Evolutionary conservation across 37 sponge, comb jelly and placozoan genomes (phyloP).

Genomic region (Hexactinellida sp.): DNA sequence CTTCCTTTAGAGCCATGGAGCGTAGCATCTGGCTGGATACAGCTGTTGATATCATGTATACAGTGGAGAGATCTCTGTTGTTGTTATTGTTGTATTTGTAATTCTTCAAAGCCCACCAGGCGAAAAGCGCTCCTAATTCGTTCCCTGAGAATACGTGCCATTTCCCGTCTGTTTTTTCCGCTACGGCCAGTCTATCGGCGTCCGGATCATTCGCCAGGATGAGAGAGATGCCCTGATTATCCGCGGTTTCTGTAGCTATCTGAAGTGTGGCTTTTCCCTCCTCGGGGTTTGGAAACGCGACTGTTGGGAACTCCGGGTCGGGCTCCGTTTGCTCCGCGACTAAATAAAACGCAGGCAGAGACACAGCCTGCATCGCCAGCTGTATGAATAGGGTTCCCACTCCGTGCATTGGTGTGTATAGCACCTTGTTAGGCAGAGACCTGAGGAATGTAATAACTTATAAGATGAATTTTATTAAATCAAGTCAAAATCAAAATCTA

Average conservation of each 20-base stretch:
- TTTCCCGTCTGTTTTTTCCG: constrained; percentile 43
- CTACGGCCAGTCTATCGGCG: constrained; percentile 87
- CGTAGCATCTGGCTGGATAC: constrained; percentile 84
- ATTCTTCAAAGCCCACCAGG: constrained; percentile 75
- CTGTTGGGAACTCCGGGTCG: constrained; percentile 96
- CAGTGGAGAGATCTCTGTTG: constrained; percentile 23
- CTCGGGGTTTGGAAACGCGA: constrained; percentile 95
- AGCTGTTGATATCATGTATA: constrained; percentile 79
- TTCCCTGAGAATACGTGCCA: constrained; percentile 97
- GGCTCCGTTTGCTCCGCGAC: constrained; percentile 80
- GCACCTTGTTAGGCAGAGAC: constrained; percentile 32
- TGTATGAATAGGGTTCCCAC: constrained; percentile 66
- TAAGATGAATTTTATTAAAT: too few relatives aligned
- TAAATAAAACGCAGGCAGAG: constrained; percentile 47
- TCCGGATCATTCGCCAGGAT: constrained; percentile 98
- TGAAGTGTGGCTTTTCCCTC: constrained; percentile 91
- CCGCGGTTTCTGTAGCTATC: constrained; percentile 75
- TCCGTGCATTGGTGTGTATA: constrained; percentile 96
- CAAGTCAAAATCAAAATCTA: too few relatives aligned
- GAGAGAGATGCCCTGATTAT: constrained; percentile 33
- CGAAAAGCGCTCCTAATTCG: constrained; percentile 75
- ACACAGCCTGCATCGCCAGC: constrained; percentile 53
- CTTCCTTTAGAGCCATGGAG: constrained; percentile 68
- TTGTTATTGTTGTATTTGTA: constrained; percentile 34
- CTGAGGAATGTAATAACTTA: constrained; percentile 15